Conservation (phyloP, 2,797 vertebrate species). For the Sebastes steindachneri region DNA sequence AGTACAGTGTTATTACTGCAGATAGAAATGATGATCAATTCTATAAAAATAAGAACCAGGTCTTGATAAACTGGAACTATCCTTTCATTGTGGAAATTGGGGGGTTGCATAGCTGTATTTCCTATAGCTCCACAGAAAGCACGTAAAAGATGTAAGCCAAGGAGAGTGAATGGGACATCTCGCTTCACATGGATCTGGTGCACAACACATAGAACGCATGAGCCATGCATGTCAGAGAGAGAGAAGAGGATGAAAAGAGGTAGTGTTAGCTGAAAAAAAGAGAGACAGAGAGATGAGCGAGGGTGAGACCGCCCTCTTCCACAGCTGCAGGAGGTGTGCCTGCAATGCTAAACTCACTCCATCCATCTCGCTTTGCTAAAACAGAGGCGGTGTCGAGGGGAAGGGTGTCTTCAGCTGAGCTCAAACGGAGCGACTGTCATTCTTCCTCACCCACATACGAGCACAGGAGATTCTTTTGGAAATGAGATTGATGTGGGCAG, state of each 20-base stretch:
- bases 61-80: not conserved
- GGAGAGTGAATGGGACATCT: not conserved
- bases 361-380: conserved; percentile 61
- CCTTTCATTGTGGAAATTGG: not conserved
- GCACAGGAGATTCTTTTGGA: conserved; percentile 8
- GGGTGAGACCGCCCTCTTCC: conserved; percentile 59
- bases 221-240: not conserved
- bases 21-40: not conserved
- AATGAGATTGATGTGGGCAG: conserved; percentile 32
- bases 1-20: not conserved
- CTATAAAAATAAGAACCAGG: not conserved
- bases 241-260: conserved; percentile 51
- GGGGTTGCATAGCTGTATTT: not conserved
- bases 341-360: conserved; percentile 74
- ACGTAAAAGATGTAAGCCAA: not conserved
- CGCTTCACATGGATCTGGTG: not conserved
- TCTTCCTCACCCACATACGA: conserved; percentile 12
- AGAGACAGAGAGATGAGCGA: conserved; percentile 54
- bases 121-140: not conserved
- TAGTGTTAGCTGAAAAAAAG: conserved; percentile 50
- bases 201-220: not conserved
- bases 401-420: conserved; percentile 31
- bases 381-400: conserved; percentile 27
- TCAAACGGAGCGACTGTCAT: conserved; percentile 20
- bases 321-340: conserved; percentile 79